Percentiles rank a stretch among this genome's conserved stretches.
Conservation (phyloP, 2,113 vertebrate species). For the Nibea coibor region DNA sequence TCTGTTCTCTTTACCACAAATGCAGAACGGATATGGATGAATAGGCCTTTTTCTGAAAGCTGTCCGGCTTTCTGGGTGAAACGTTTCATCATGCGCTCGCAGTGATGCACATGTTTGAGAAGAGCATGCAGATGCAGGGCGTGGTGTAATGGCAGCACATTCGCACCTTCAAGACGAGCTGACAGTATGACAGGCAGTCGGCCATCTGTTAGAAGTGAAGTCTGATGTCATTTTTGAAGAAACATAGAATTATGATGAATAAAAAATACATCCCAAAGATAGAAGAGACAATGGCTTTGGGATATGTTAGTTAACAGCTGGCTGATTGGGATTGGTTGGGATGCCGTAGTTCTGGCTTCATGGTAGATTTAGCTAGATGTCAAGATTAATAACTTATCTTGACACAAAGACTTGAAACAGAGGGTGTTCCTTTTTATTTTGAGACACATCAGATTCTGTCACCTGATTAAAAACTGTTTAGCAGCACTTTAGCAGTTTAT, state of each 20-base stretch:
- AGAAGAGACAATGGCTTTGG: background rate
- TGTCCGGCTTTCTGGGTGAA: background rate
- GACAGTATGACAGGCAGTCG: conserved; percentile 55
- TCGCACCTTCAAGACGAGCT: conserved; percentile 66
- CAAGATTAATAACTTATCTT: background rate
- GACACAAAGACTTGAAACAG: background rate
- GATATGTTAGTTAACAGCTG: background rate
- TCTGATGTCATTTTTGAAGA: background rate
- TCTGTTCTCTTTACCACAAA: conserved; percentile 19
- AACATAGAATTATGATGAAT: background rate
- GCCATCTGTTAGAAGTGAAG: conserved; percentile 10
- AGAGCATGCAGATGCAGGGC: conserved; percentile 12
- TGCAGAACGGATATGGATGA: conserved; percentile 4
- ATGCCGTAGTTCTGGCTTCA: no score
- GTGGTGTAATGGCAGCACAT: conserved; percentile 21
- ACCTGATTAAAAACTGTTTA: no score
- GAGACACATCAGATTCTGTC: no score
- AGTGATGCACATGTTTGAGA: background rate
- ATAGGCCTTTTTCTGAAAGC: conserved; percentile 23
- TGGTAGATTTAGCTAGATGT: no score
- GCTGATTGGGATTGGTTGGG: no score
- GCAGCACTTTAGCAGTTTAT: no score
- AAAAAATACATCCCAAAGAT: background rate
- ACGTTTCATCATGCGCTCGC: background rate
- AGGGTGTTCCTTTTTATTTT: background rate